Evolutionary conservation across 23 tunicate genomes (phyloP).

Genomic region (Halocynthia roretzi): DNA sequence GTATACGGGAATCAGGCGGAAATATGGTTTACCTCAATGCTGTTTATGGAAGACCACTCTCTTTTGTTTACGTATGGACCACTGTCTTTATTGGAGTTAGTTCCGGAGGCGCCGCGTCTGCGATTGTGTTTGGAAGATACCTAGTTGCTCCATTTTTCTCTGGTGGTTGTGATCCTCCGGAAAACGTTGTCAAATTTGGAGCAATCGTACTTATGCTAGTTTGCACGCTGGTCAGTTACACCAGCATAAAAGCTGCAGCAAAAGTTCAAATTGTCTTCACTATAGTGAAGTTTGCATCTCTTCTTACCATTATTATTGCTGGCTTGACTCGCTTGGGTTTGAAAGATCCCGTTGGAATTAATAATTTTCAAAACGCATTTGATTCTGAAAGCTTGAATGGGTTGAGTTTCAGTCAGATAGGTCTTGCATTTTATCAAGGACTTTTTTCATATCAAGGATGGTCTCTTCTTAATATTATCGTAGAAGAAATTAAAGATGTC

Average conservation of each 20-base stretch:
- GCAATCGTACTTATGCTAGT: constrained; percentile 12
- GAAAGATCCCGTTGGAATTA: constrained; percentile 34
- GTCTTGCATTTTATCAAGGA: constrained; percentile 28
- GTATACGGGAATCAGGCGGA: constrained; percentile 29
- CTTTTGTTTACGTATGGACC: constrained; percentile 25
- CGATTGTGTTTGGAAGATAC: constrained; percentile 41
- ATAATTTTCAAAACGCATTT: constrained; percentile 43
- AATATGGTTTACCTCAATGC: constrained; percentile 40
- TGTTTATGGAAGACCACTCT: constrained; percentile 41
- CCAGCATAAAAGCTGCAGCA: constrained; percentile 34
- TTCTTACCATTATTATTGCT: constrained; percentile 32
- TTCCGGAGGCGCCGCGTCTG: constrained; percentile 11
- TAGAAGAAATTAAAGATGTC: constrained; percentile 50
- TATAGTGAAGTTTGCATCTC: constrained; percentile 35
- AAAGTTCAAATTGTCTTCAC: constrained; percentile 43
- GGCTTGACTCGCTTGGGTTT: constrained; percentile 27
- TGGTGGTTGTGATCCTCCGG: constrained; percentile 34
- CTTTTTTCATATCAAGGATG: constrained; percentile 55
- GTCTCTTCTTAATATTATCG: constrained; percentile 2
- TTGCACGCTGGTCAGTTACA: constrained; percentile 28
- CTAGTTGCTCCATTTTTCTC: constrained; percentile 31
- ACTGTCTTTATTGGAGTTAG: neutral
- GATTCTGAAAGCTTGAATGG: constrained; percentile 11
- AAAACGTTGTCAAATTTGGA: constrained; percentile 22
- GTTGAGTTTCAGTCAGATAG: constrained; percentile 16